Conservation (phyloP, 2,797 vertebrate species). For the Salarias fasciatus region DNA sequence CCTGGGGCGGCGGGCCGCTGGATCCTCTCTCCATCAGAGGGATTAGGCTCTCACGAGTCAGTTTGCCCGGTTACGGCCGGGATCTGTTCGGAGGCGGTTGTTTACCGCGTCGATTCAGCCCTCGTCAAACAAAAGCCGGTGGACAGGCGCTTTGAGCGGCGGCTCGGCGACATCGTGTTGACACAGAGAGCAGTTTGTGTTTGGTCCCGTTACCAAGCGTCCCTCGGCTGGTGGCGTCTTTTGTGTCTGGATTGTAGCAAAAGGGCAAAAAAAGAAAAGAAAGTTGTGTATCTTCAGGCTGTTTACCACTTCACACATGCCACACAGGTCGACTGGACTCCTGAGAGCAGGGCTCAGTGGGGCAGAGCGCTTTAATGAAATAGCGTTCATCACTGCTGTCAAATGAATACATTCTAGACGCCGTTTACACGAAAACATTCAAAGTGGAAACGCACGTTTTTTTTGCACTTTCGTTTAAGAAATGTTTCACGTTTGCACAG, state of each 20-base stretch:
- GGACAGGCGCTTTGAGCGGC: constrained; percentile 70
- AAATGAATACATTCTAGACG: too few relatives aligned
- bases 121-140: constrained; percentile 75
- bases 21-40: constrained; percentile 85
- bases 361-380: too few relatives aligned
- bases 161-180: constrained; percentile 54
- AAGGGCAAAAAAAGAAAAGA: constrained; percentile 30
- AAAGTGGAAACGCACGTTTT: too few relatives aligned
- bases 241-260: constrained; percentile 58
- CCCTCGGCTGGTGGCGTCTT: constrained; percentile 54
- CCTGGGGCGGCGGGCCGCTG: constrained; percentile 78
- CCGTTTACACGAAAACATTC: too few relatives aligned
- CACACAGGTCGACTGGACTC: constrained; percentile 50
- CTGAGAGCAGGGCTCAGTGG: neutral
- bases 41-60: constrained; percentile 79
- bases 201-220: constrained; percentile 59
- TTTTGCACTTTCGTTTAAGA: too few relatives aligned
- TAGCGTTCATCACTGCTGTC: too few relatives aligned
- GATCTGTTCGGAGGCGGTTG: constrained; percentile 79
- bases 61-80: constrained; percentile 78
- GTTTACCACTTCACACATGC: constrained; percentile 37
- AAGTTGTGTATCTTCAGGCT: constrained; percentile 23
- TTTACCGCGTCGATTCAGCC: constrained; percentile 70
- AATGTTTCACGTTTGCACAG: too few relatives aligned
- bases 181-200: constrained; percentile 63